Base-by-base conservation (phyloP, 2,888 invertebrate species). In the Hemithea aestivaria region DNA sequence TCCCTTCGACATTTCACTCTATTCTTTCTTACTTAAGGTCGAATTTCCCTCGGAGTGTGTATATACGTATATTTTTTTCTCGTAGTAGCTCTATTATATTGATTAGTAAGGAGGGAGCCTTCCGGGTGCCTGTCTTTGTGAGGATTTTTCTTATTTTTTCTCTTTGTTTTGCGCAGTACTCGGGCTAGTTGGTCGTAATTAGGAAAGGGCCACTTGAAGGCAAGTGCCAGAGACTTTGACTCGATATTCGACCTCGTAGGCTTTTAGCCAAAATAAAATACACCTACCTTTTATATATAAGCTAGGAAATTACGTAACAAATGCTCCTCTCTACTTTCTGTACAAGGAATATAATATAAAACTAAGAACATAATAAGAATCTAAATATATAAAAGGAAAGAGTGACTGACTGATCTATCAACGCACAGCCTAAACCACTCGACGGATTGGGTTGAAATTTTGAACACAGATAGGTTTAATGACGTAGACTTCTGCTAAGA, bases 71-170 rank as follows among this genome's bases (percentile, higher is more conserved):
- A 78, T 80, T 80, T 82, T 39, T 84, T 82, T 82, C 76, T 77
- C 80, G 81, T 83, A 83, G 85, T 85, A 82, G 75, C 76, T 82
- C 85, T 85, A 85, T 85, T 85, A 85, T 85, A 85, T 85, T 85
- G 85, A 85, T 85, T 85, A 85, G 83, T 84, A 73, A 76, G 76
- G 54, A 73, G 56, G 73, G 79, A 76, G 68, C 66, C 69, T 78
- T 78, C 78, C 79, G 76, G 83, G 75, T 60, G 62, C 58, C 57
- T 42, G 72, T 71, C 80, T 79, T 79, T 75, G 74, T 68, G 66
- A 67, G 67, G 73, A 78, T 74, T 77, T 77, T 72, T 69, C 70
- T 73, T 53, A 56, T 55, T 67, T 68, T 54, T 61, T 64, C 68
- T 70, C 80, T 82, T 84, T 82, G 83, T 82, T 80, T 73, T 68